Base-by-base conservation (phyloP, 2,113 vertebrate genomes). In the Vanacampus margaritifer region DNA sequence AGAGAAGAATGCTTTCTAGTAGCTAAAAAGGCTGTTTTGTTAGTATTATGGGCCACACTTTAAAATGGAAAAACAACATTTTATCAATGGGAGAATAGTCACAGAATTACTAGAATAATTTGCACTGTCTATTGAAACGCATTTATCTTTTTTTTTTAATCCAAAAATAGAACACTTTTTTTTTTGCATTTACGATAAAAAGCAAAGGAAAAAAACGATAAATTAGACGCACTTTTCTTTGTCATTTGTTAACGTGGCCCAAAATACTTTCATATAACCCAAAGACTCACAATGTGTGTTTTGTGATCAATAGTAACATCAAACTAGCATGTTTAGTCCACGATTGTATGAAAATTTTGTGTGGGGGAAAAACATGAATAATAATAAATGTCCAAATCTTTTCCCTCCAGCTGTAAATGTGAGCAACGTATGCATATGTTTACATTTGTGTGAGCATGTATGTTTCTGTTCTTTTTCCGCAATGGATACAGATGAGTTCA, bases 391-490 rank as follows among this genome's bases (percentile, higher is more conserved):
- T 62, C 37, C 23, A 8, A 43, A 62, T n/a, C n/a, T 14, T 60
- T 73, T 71, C 81, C 58, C 46, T 56, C 48, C 16, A 63, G 32
- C 63, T 82, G 84, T 82, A 73, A 76, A 83, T 81, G 54, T 10
- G 32, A 78, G 75, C 80, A 72, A 6, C 13, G 21, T 51, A 57
- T 71, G 63, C 80, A 81, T 81, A 56, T 76, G 72, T 89, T 91
- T 90, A 88, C 80, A 73, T 77, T 65, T 84, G 78, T 81, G 77
- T 80, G 82, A 90, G 77, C 73, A 74, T 80, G 64, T 83, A 83
- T 71, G 68, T 81, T 67, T 78, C 78, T 81, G n/a, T 75, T 81
- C 67, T 86, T 88, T 88, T 83, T 90, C 84, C 86, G 81, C 83
- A 89, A 85, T 89, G 84, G 88, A 90, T 37, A 51, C 10, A 19